Percentiles rank a stretch among this genome's conserved stretches.
Evolutionary conservation across 2,113 vertebrate genomes (phyloP).

Genomic region (Zeus faber): DNA sequence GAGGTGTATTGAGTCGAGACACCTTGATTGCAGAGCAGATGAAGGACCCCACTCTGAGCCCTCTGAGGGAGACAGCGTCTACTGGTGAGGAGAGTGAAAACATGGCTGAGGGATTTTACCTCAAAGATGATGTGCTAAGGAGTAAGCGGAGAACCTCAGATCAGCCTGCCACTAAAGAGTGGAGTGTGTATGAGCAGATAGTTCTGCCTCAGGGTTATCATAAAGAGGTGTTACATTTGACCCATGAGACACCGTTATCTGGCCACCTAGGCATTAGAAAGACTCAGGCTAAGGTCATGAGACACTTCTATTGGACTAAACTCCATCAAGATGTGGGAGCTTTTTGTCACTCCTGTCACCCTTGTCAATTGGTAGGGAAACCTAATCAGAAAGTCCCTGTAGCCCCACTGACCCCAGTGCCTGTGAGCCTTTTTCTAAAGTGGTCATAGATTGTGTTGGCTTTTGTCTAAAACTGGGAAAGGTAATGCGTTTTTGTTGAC

Average conservation of each 20-base stretch:
- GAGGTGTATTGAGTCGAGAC: neutral
- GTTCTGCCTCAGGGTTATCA: neutral
- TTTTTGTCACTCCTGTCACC: conserved; percentile 14
- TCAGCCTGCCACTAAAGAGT: neutral
- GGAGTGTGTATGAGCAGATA: neutral
- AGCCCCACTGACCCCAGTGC: neutral
- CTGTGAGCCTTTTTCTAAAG: conserved; percentile 3
- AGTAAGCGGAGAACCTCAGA: neutral
- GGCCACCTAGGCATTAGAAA: conserved; percentile 18
- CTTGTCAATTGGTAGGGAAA: conserved; percentile 10
- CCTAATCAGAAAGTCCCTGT: conserved; percentile 9
- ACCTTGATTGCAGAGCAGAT: neutral
- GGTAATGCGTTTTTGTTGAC: conserved; percentile 9
- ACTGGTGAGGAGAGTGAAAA: neutral
- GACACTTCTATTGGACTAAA: conserved; percentile 10
- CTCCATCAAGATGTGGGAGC: conserved; percentile 2
- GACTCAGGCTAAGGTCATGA: conserved; percentile 1
- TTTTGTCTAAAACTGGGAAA: neutral
- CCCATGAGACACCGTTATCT: neutral
- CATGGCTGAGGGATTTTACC: neutral
- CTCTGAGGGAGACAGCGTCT: neutral
- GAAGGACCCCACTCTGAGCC: neutral
- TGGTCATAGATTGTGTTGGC: conserved; percentile 2
- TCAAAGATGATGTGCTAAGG: neutral
- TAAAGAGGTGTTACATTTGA: neutral